Percentiles rank a stretch among this genome's conserved stretches.
Evolutionary conservation across 2,888 invertebrate species (phyloP).

Genomic region (Synanthedon andrenaeformis): DNA sequence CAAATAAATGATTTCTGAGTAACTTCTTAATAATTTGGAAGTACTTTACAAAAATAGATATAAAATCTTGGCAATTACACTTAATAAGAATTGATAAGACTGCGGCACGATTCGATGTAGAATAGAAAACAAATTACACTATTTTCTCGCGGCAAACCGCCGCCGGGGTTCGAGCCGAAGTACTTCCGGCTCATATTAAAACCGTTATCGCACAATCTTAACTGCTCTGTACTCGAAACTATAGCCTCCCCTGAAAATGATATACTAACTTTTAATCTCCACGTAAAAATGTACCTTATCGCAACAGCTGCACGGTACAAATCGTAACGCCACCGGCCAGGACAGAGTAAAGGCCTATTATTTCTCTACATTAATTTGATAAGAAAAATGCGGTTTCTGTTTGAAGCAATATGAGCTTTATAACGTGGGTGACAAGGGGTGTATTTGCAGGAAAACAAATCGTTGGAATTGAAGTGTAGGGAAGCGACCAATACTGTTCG

Average conservation of each 20-base stretch:
- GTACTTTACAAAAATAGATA: no score
- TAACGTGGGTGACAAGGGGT: constrained; percentile 8
- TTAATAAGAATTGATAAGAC: background rate
- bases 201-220: constrained; percentile 63
- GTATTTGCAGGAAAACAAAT: background rate
- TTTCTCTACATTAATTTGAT: constrained; percentile 65
- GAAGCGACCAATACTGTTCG: constrained; percentile 13
- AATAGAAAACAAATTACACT: constrained; percentile 45
- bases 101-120: constrained; percentile 8
- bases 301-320: constrained; percentile 14
- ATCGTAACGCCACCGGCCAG: constrained; percentile 11
- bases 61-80: background rate
- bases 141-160: constrained; percentile 37
- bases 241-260: constrained; percentile 55
- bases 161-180: constrained; percentile 31
- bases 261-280: constrained; percentile 38
- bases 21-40: no score
- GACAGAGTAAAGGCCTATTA: constrained; percentile 30
- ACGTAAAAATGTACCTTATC: constrained; percentile 29
- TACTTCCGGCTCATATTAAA: constrained; percentile 68
- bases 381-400: constrained; percentile 39
- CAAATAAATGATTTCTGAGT: no score
- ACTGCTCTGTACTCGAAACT: constrained; percentile 64
- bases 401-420: constrained; percentile 28
- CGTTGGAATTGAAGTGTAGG: background rate